A percentile compares a stretch with the other conserved stretches of the same genome.
phyloP scores from a whole-genome alignment of 2,113 vertebrate genomes.

The Brienomyrus brachyistius region DNA sequence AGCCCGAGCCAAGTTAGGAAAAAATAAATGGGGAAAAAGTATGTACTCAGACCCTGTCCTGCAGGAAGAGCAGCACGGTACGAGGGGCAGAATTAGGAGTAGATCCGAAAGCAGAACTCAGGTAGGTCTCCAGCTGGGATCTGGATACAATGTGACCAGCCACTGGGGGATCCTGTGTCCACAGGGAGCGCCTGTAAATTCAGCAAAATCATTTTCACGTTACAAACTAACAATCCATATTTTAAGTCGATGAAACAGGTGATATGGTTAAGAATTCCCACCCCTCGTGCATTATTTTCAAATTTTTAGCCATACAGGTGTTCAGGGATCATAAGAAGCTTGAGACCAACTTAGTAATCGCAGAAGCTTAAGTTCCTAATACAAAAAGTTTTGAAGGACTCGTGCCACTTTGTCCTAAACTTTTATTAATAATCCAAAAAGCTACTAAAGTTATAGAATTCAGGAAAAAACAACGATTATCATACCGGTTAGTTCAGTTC shows the following conservation, averaged over 20 bases:
- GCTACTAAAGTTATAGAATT: not conserved
- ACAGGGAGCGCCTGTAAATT: constrained; percentile 30
- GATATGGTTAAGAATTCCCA: not conserved
- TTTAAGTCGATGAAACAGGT: not conserved
- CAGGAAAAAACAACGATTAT: not conserved
- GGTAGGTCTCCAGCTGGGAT: constrained; percentile 56
- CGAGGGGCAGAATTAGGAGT: constrained; percentile 56
- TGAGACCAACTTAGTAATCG: not conserved
- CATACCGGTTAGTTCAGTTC: not conserved
- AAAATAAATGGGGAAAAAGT: not conserved
- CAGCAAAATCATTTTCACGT: not conserved
- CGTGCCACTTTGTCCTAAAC: not conserved
- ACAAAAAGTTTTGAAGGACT: not conserved
- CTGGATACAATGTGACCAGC: constrained; percentile 68
- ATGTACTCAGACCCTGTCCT: constrained; percentile 65
- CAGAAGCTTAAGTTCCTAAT: not conserved
- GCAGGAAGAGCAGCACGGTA: constrained; percentile 72
- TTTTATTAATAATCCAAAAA: not conserved
- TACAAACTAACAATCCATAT: not conserved
- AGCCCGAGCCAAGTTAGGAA: not conserved
- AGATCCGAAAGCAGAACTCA: constrained; percentile 54
- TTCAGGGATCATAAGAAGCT: not conserved
- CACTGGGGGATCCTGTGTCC: constrained; percentile 37
- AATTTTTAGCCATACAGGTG: not conserved
- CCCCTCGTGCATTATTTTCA: not conserved